These are phyloP conservation scores for Scortum barcoo DNA, from an alignment of 2,113 vertebrate species.

Conservation along the genomic window DNA sequence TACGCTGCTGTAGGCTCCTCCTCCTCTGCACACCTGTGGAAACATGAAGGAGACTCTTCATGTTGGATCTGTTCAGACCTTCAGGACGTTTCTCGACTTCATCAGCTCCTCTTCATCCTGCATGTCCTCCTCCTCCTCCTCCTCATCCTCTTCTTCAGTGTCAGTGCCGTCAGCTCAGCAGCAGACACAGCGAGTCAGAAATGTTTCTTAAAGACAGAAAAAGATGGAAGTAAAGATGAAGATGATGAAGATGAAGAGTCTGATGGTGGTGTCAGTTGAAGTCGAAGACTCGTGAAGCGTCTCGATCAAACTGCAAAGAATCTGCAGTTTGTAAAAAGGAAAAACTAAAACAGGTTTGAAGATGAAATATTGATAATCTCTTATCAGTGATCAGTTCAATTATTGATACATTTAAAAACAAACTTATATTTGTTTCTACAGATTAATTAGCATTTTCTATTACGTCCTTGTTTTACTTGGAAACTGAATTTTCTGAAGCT, in stretches of 20 bases:
- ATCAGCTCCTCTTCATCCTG: neutral
- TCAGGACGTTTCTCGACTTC: neutral
- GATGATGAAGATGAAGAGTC: neutral
- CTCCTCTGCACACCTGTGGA: neutral
- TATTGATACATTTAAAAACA: no score
- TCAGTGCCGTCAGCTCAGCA: neutral
- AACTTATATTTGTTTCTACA: no score
- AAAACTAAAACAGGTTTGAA: no score
- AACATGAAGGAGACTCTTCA: slow-evolving; percentile 9
- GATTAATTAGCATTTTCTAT: no score
- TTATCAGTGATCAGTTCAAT: no score
- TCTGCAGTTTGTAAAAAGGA: no score
- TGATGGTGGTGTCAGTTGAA: neutral
- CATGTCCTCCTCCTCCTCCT: neutral
- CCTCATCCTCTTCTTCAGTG: neutral
- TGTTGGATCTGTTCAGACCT: neutral
- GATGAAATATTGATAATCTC: no score
- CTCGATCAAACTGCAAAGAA: no score
- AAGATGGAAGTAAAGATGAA: neutral
- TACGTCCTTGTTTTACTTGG: no score
- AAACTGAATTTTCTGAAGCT: no score
- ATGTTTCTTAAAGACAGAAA: neutral
- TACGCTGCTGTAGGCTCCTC: slow-evolving; percentile 83
- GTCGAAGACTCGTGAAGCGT: no score
- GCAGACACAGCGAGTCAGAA: neutral